Evolutionary conservation across 2,888 invertebrate genomes (phyloP), one percentile per base, ranked within the genome.

Genomic region (Alcis repandata): DNA sequence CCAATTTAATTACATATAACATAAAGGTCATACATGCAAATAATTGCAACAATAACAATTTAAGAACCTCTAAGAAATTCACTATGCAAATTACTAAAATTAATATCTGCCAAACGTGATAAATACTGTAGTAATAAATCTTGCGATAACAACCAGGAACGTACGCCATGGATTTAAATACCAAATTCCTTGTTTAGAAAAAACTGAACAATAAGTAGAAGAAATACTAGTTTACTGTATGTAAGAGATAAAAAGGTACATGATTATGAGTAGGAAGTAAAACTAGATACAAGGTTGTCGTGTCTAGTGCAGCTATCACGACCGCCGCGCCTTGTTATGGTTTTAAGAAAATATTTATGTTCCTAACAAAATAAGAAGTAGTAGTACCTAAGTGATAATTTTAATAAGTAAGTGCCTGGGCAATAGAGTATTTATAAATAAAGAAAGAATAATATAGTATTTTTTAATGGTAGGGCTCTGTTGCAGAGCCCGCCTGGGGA

Each of bases 241-340:
- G 36, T 22, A 53, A 11, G 22, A 27, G 46, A 41, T 45, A 36
- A 8, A 41, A 43, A 63, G 52, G 45, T 46, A 63, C 45, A 33
- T 59, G 45, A 59, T 54, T 54, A 63, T n/a, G 45, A 72, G 62
- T 57, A 74, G 74, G 74, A 74, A 74, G 72, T 64, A 62, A 67
- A 63, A 57, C 52, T 46, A 19, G 22, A 54, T 15, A 58, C 73
- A 74, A 74, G 74, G 74, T 58, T 72, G 68, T 69, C 68, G n/a
- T 58, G 72, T 71, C 66, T 67, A 62, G 62, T 59, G 59, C 59
- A 56, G 57, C 64, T 71, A 64, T 69, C 71, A 68, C 69, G 59
- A 69, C 51, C 15, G 56, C 40, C 51, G 41, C 64, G 32, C 65
- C 52, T 32, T 52, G 15, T n/a, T 38, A 41, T 22, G 46, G 38